A percentile compares a stretch with the other conserved stretches of the same genome.
These are phyloP conservation scores for Meandrina meandrites DNA, from an alignment of 92 coral and sea anemone genomes.

Conservation along the genomic window DNA sequence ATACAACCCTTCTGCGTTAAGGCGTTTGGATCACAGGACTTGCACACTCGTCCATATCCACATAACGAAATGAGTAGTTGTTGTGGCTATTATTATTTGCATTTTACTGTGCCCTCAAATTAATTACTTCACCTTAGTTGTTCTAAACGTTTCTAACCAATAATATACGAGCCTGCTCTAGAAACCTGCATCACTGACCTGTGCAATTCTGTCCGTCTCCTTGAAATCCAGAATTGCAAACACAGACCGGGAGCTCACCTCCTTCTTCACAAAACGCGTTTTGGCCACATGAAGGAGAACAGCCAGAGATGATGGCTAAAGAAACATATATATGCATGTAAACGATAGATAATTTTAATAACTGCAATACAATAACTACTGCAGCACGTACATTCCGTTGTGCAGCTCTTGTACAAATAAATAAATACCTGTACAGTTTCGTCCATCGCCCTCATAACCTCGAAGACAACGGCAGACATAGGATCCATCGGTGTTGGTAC, in stretches of 20 bases:
- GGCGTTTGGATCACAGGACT: conserved; percentile 27
- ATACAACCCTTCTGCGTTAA: conserved; percentile 29
- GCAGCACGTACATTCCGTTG: background rate
- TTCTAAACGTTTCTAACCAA: background rate
- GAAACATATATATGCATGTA: background rate
- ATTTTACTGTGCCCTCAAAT: background rate
- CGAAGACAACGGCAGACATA: conserved; percentile 25
- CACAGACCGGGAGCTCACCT: conserved; percentile 18
- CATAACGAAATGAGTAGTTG: background rate
- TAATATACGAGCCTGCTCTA: background rate
- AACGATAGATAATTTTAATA: no score
- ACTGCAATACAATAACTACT: background rate
- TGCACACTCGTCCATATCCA: conserved; percentile 19
- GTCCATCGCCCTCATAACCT: conserved; percentile 40
- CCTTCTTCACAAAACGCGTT: conserved; percentile 45
- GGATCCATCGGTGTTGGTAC: conserved; percentile 37
- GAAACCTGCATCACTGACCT: conserved; percentile 17
- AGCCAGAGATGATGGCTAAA: background rate
- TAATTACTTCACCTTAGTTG: no score
- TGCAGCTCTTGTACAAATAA: background rate
- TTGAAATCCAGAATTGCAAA: conserved; percentile 32
- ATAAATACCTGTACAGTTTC: conserved; percentile 13
- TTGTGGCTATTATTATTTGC: background rate
- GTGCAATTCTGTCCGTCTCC: conserved; percentile 49
- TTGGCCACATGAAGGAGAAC: conserved; percentile 28